Evolutionary conservation across 1,140 invertebrate genomes (phyloP).

Genomic region (Pogonomyrmex californicus): DNA sequence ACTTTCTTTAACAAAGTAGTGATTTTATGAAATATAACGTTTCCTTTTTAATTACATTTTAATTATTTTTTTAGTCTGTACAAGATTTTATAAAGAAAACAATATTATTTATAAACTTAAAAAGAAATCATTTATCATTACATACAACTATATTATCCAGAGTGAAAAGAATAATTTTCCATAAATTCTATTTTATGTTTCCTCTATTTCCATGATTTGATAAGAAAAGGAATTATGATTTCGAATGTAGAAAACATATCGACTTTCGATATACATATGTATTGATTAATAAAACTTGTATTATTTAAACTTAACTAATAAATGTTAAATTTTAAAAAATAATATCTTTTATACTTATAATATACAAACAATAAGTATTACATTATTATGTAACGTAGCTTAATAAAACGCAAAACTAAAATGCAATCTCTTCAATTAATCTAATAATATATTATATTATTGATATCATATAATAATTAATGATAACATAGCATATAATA

Average conservation of each 20-base stretch:
- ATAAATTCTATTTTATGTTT: neutral
- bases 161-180: constrained; percentile 9
- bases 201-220: neutral
- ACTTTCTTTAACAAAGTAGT: neutral
- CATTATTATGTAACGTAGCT: neutral
- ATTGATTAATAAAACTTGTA: constrained; percentile 1
- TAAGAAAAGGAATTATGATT: neutral
- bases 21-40: neutral
- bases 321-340: neutral
- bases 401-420: neutral
- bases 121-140: neutral
- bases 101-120: neutral
- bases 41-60: neutral
- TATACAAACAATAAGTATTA: neutral
- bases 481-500: neutral
- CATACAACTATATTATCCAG: constrained; percentile 6
- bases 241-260: neutral
- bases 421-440: neutral
- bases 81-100: neutral
- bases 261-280: neutral
- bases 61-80: neutral
- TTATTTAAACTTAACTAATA: neutral
- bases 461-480: no score
- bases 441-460: neutral
- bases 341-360: neutral